Evolutionary conservation across 92 coral and sea anemone genomes (phyloP), one percentile per base, ranked within the genome.

Genomic region (Porites divaricata): DNA sequence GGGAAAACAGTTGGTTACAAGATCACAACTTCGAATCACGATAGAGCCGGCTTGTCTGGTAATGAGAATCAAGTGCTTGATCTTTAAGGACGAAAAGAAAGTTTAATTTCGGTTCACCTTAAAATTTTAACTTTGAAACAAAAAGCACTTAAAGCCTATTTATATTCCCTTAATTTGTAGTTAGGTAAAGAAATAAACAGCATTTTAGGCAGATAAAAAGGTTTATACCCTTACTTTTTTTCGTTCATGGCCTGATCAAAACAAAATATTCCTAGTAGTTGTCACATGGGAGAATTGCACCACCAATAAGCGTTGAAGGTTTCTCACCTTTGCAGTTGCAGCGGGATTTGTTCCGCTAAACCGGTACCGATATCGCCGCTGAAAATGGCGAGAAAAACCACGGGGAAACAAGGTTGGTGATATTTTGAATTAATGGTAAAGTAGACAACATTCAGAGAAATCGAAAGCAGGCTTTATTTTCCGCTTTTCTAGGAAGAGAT

Each of bases 401-500:
- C 81, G 7, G n/a, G 58, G 67, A 84, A 76, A 54, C 81, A 84
- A 84, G 88, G 88, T 84, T 64, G 22, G 77, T 72, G 63, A 16
- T 15, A 17, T 49, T 22, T 64, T 71, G 48, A 10, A 59, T 16
- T 80, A 49, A 56, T 28, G 7, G 22, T 63, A 82, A 61, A 82
- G n/a, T 4, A 8, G 51, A 21, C 22, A 7, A 81, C 71, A 61
- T 35, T 49, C 59, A 15, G 14, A 74, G 41, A 45, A 62, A 65
- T 12, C 21, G 41, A 75, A 53, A 66, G n/a, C 41, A 57, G 14
- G 12, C 23, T 76, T 75, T 35, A 25, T 23, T 15, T n/a, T 53
- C 56, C 62, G 9, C 3, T 83, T 64, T 81, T 86, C 70, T 89
- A 94, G 98, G 77, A 67, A 87, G 70, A 69, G 85, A 81, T 62